phyloP scores from a whole-genome alignment of 2,797 vertebrate species.

The Chaenodraco wilsoni region DNA sequence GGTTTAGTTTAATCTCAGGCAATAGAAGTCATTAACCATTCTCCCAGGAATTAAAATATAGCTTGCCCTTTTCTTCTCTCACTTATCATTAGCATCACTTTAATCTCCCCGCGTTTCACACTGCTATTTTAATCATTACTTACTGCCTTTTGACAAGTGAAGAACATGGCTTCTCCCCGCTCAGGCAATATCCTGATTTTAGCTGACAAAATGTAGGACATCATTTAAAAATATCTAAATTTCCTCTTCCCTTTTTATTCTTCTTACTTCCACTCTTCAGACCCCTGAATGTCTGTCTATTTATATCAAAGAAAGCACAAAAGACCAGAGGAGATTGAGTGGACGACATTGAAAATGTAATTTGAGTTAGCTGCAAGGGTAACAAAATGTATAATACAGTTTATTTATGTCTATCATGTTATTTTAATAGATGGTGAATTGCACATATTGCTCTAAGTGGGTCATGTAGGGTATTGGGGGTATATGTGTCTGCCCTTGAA shows the following conservation, averaged over 20 bases:
- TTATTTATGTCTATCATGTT: conserved; percentile 78
- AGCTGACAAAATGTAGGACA: conserved; percentile 99
- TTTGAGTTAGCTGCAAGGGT: conserved; percentile 63
- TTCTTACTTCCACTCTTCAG: conserved; percentile 74
- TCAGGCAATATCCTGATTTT: conserved; percentile 99
- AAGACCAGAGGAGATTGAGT: conserved; percentile 67
- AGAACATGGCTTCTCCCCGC: conserved; percentile 99
- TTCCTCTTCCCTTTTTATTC: conserved; percentile 84
- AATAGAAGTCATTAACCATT: conserved; percentile 99
- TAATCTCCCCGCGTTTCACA: conserved; percentile 99
- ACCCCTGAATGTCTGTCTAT: conserved; percentile 76
- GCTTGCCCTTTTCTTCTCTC: conserved; percentile 99
- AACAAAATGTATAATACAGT: conserved; percentile 59
- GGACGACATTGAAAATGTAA: conserved; percentile 76
- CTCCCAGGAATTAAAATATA: conserved; percentile 99
- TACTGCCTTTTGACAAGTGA: conserved; percentile 99
- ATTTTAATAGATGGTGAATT: conserved; percentile 78
- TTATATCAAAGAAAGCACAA: conserved; percentile 77
- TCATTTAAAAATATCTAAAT: conserved; percentile 99
- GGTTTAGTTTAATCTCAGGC: conserved; percentile 99
- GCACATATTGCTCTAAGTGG: conserved; percentile 82
- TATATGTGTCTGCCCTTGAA: conserved; percentile 87
- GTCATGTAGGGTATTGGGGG: conserved; percentile 82
- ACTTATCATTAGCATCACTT: conserved; percentile 99
- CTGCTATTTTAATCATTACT: conserved; percentile 99